A percentile compares a stretch with the other conserved stretches of the same genome.
phyloP scores from a whole-genome alignment of 2,888 invertebrate species.

The Eupithecia abbreviata region DNA sequence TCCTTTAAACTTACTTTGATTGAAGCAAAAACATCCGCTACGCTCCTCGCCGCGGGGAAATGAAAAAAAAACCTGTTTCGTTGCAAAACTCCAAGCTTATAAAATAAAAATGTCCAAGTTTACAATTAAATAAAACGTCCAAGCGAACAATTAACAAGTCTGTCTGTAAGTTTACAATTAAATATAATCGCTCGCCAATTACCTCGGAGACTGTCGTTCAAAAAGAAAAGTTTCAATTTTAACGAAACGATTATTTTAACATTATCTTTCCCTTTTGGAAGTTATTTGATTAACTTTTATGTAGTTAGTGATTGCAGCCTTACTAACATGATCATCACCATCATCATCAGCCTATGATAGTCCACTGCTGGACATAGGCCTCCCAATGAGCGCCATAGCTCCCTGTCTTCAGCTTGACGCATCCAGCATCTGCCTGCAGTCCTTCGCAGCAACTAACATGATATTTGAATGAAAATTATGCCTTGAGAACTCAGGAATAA shows the following conservation, averaged over 20 bases:
- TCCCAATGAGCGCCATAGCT: too few species aligned
- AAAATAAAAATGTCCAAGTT: constrained; percentile 7
- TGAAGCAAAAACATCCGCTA: neutral
- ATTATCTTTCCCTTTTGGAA: neutral
- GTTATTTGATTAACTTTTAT: neutral
- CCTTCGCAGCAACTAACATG: neutral
- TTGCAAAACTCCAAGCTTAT: neutral
- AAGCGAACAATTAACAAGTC: constrained; percentile 4
- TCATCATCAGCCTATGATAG: too few species aligned
- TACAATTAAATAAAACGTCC: constrained; percentile 19
- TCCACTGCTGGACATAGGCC: too few species aligned
- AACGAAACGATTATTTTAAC: neutral
- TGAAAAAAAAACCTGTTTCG: neutral
- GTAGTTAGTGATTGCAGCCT: neutral
- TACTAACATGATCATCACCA: neutral
- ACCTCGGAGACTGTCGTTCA: constrained; percentile 19
- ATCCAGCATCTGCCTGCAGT: too few species aligned
- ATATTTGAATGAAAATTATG: neutral
- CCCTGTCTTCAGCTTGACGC: too few species aligned
- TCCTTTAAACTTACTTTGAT: neutral
- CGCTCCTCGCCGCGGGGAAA: neutral
- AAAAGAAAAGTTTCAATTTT: constrained; percentile 4
- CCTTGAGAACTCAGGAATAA: neutral
- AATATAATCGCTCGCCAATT: constrained; percentile 29
- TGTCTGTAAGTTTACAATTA: constrained; percentile 10